Evolutionary conservation across 53 echinoderm and acorn worm genomes (phyloP), one percentile per base, ranked within the genome.

Genomic region (Pentamera pediparva): DNA sequence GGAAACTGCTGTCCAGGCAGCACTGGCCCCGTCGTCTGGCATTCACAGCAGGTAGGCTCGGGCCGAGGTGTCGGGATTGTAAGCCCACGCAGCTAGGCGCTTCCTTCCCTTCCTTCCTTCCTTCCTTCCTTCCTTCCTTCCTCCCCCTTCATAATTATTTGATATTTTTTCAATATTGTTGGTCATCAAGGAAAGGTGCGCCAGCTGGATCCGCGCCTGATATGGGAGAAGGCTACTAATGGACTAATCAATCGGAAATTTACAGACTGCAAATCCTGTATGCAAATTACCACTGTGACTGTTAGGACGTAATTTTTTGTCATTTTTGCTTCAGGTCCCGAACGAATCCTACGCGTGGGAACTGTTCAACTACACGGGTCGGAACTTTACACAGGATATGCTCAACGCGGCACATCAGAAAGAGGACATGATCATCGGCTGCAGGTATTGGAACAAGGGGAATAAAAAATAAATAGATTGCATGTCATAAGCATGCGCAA

Each of bases 371-470:
- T 69, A 60, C 26, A 74, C 75, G 6, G 72, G 78, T 38, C 67
- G 79, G 38, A 90, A 90, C 43, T 55, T 90, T 39, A 90, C 90
- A 3, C 82, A 75, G 13, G 86, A 83, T 19, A 56, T 85, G 21
- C 59, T 90, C 13, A 65, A 57, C 48, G 85, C 82, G 28, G 86
- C 90, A 4, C 90, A 90, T 41, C 90, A 83, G 41, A 83, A 78
- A 35, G 86, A 86, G 34, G 45, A 83, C 32, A 90, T 90, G 90
- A 76, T 90, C 15, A 54, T 82, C 4, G 83, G 71, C 4, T 90
- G 90, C 62, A 75, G 38, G 73, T 72, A 72, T 7, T 7, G 4
- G 0, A 30, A 28, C 1, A 11, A 3, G n/a, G 12, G 1, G n/a
- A 12, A 18, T 45, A 45, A 45, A 15, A 45, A 45, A 15, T 45